Conservation (phyloP, 2,888 invertebrate genomes). For the Sinohyriopsis cumingii region DNA sequence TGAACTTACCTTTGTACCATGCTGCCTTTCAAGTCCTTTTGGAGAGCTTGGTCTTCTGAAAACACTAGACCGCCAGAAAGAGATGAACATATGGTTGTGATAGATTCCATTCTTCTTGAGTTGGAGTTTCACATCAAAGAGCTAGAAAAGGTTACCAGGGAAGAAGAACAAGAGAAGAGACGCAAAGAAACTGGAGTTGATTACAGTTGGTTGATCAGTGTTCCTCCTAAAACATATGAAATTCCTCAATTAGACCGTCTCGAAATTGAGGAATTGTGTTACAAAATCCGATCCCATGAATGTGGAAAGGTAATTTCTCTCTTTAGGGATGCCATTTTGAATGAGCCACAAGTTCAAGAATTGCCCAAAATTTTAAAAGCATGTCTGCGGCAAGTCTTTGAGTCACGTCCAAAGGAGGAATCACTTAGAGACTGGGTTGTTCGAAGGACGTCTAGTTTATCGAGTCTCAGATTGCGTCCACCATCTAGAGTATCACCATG, state of each 20-base stretch:
- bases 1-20: slow-evolving; percentile 11
- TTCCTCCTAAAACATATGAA: slow-evolving; percentile 54
- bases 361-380: slow-evolving; percentile 60
- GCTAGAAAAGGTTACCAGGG: slow-evolving; percentile 45
- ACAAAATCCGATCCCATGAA: slow-evolving; percentile 62
- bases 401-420: slow-evolving; percentile 62
- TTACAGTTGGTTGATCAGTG: slow-evolving; percentile 67
- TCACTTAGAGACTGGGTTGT: slow-evolving; percentile 62
- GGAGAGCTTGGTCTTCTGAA: slow-evolving; percentile 44
- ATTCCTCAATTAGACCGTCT: slow-evolving; percentile 66
- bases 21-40: slow-evolving; percentile 46
- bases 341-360: slow-evolving; percentile 52
- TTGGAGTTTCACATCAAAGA: slow-evolving; percentile 60
- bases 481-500: slow-evolving; percentile 41
- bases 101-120: slow-evolving; percentile 59
- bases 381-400: slow-evolving; percentile 56
- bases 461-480: slow-evolving; percentile 52
- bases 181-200: slow-evolving; percentile 59
- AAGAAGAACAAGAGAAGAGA: slow-evolving; percentile 51
- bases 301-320: slow-evolving; percentile 59
- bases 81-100: slow-evolving; percentile 48
- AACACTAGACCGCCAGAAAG: slow-evolving; percentile 43
- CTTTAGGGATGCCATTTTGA: slow-evolving; percentile 60
- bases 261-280: slow-evolving; percentile 66
- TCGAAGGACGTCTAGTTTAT: slow-evolving; percentile 55